Base-by-base conservation (phyloP, 2,797 vertebrate genomes). In the Xiphophorus birchmanni region DNA sequence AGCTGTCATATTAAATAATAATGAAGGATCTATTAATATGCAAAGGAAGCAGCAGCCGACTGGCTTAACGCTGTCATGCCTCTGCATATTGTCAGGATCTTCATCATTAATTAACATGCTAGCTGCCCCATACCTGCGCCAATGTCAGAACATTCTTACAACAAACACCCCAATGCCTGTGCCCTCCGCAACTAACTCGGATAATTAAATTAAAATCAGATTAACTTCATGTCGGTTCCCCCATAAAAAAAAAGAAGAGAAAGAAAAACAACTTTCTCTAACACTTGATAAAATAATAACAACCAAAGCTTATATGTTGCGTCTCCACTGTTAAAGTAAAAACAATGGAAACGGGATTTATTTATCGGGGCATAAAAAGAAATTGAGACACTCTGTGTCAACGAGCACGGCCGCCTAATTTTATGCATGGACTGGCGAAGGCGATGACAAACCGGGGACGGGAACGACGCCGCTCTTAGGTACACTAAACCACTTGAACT, bases 1-100 rank as follows among this genome's bases (percentile, higher is more conserved):
- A 96, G 96, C 96, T 97, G 96, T 97, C 96, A 97, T 96, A 97
- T 97, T 96, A 97, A 97, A 96, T 96, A 96, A 97, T 96, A 97
- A 96, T 97, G 96, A 97, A 96, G 95, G 95, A 95, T 97, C 96
- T 97, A 97, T 97, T 97, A 97, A 97, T 96, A 97, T 97, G 96
- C 96, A 97, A 96, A 96, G 95, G 94, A 96, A 96, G 94, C 96
- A 95, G 95, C 95, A 95, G 96, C 95, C 94, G 95, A 96, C 96
- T 96, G 95, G 95, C 96, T 96, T 96, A 96, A 96, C 94, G 95
- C 96, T 96, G 96, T 96, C 96, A 97, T 96, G 96, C 95, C 94
- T 96, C 95, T 95, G 96, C 96, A 96, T 96, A 96, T 96, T 96
- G 96, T 97, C 96, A 97, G 96, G 95, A 95, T 96, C 96, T 96